Evolutionary conservation across 2,113 vertebrate genomes (phyloP).

Genomic region (Myotis davidii): DNA sequence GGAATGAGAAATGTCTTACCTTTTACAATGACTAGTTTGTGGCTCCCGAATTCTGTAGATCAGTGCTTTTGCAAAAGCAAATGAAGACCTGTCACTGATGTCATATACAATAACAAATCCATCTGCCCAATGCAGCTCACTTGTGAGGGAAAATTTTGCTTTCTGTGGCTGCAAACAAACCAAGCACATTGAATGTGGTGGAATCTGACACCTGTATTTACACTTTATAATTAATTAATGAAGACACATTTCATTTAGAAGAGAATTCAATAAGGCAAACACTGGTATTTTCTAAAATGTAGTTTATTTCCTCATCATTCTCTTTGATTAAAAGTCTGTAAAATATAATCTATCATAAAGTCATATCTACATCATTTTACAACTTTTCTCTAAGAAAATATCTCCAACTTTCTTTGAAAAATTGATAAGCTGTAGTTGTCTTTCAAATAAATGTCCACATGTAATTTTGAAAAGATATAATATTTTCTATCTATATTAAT

Average conservation of each 20-base stretch:
- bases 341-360: not conserved
- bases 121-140: constrained; percentile 92
- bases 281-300: not conserved
- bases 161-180: constrained; percentile 81
- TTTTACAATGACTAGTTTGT: constrained; percentile 85
- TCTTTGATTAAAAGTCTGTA: not conserved
- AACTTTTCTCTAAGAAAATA: not conserved
- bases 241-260: not conserved
- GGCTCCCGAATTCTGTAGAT: constrained; percentile 89
- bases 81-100: constrained; percentile 92
- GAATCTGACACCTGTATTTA: not conserved
- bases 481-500: not conserved
- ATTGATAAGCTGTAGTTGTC: not conserved
- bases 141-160: constrained; percentile 85
- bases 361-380: not conserved
- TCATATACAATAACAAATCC: constrained; percentile 93
- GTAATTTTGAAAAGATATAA: not conserved
- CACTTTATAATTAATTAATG: not conserved
- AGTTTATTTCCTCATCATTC: not conserved
- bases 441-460: not conserved
- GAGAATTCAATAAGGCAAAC: not conserved
- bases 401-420: not conserved
- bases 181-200: not conserved
- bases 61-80: constrained; percentile 89
- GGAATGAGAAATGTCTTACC: constrained; percentile 80